Conservation (phyloP, 1,140 invertebrate genomes). For the Triops longicaudatus region DNA sequence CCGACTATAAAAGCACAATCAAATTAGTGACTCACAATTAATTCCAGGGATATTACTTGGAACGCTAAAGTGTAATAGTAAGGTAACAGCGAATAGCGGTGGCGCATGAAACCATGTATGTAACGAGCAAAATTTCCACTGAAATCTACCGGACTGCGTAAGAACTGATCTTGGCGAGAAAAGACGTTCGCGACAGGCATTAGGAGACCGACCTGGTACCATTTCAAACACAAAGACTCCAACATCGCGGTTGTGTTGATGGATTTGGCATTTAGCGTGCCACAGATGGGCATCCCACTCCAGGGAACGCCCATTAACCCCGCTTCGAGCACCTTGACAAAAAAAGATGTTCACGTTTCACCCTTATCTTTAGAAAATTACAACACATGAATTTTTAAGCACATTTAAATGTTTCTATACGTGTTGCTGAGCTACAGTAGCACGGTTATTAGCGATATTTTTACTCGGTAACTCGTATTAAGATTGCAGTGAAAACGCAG, state of each 20-base stretch:
- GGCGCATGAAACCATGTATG: slow-evolving; percentile 32
- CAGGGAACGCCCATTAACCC: slow-evolving; percentile 42
- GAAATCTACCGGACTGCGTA: slow-evolving; percentile 21
- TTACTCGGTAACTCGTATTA: no score
- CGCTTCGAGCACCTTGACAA: slow-evolving; percentile 30
- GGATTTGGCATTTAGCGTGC: slow-evolving; percentile 33
- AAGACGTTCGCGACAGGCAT: slow-evolving; percentile 30
- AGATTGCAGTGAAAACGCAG: no score
- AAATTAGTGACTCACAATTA: background rate
- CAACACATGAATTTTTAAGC: no score
- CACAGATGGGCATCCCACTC: slow-evolving; percentile 42
- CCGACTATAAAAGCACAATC: slow-evolving; percentile 21
- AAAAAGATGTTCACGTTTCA: background rate
- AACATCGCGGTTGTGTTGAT: slow-evolving; percentile 36
- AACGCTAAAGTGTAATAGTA: slow-evolving; percentile 43
- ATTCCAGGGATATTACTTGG: slow-evolving; percentile 16
- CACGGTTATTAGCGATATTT: no score
- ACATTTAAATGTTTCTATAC: no score
- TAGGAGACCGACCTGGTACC: slow-evolving; percentile 39
- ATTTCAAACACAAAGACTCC: slow-evolving; percentile 40
- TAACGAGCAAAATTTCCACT: slow-evolving; percentile 26
- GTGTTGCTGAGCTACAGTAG: no score
- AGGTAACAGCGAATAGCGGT: slow-evolving; percentile 40
- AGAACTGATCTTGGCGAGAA: slow-evolving; percentile 18
- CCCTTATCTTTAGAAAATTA: background rate